Base-by-base conservation (phyloP, 2,888 invertebrate species). In the Nowickia ferox region DNA sequence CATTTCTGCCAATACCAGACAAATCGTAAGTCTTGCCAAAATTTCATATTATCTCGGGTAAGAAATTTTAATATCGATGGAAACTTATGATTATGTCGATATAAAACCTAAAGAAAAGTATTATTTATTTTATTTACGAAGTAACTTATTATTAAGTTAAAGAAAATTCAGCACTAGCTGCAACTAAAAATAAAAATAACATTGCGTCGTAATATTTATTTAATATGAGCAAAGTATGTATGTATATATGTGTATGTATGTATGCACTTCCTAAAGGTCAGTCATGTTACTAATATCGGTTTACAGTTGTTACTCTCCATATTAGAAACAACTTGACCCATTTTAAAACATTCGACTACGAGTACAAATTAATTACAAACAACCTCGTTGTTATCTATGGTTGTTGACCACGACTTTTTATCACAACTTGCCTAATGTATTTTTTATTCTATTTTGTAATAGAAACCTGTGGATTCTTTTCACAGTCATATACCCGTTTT, bases 391-490 rank as follows among this genome's bases (percentile, higher is more conserved):
- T 55, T 22, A 30, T 51, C 44, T 19, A 22, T 51, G 13, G 11
- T 63, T 55, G 19, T 30, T 63, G 40, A 30, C 38, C 44, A 17
- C 19, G 17, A 22, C 6, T 38, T 78, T 78, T 46, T 69, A 65
- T 65, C 65, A 44, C n/a, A 57, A 38, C 46, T 30, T 61, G 42
- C 44, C 30, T 40, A 69, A 15, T 13, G 8, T 55, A 13, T 38
- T 66, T 46, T 30, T 13, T 46, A 42, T 11, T 69, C 61, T 22
- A n/a, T n/a, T 57, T 19, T 55, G 66, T 68, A 46, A 57, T 59
- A 48, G 57, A 57, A 81, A 66, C 74, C 66, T 17, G 48, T 66
- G 53, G 74, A 75, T 75, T 75, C 40, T 74, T 46, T 66, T 66
- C n/a, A 42, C 8, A 65, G 15, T 65, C 13, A 51, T 71, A 19